Conservation (phyloP, 2,113 vertebrate genomes). For the Podiceps cristatus region DNA sequence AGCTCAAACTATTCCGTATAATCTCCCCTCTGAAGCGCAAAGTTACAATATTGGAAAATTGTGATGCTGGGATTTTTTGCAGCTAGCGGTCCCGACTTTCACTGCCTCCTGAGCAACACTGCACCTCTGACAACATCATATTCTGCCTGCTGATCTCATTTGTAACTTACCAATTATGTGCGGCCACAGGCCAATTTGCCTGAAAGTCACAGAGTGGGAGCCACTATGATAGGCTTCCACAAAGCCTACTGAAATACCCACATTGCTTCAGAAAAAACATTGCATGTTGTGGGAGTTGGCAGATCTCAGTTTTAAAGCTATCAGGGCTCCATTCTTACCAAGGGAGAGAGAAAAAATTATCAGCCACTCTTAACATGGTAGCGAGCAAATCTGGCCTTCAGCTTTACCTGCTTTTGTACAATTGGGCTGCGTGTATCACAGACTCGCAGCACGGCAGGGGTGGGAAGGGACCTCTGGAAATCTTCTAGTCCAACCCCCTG, state of each 20-base stretch:
- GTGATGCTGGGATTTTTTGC: neutral
- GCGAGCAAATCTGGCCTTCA: neutral
- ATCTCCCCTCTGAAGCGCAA: neutral
- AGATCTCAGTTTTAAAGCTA: neutral
- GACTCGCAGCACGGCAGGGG: too few species aligned
- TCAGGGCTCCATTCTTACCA: neutral
- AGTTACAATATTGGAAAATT: neutral
- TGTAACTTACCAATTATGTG: neutral
- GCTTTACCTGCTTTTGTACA: neutral
- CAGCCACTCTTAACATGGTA: accelerated
- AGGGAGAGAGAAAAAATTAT: neutral
- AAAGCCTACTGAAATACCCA: neutral
- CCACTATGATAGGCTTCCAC: neutral
- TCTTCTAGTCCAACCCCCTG: too few species aligned
- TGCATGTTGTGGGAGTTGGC: neutral
- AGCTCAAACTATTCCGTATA: neutral
- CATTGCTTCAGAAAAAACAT: neutral
- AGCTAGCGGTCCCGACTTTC: neutral
- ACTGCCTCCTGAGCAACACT: neutral
- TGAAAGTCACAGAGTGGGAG: neutral
- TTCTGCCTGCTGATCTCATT: neutral
- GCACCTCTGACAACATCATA: neutral
- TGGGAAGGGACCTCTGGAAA: too few species aligned
- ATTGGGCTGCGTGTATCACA: neutral
- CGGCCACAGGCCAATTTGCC: neutral